Evolutionary conservation across 2,888 invertebrate species (phyloP).

Genomic region (Aquatica leii): DNA sequence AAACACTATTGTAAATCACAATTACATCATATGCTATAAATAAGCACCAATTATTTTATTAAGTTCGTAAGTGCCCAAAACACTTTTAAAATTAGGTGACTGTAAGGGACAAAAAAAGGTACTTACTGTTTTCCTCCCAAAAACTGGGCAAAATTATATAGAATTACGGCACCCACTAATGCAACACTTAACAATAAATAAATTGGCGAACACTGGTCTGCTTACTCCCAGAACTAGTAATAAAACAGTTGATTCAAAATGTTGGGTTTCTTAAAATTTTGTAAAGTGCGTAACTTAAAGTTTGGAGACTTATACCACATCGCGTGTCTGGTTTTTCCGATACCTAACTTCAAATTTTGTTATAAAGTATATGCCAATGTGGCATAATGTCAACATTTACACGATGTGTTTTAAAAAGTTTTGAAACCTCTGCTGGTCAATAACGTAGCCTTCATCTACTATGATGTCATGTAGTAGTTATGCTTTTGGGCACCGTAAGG

Average conservation of each 20-base stretch:
- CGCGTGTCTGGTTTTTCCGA: too few relatives aligned
- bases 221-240: neutral
- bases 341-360: too few relatives aligned
- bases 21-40: neutral
- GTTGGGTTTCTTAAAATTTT: neutral
- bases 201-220: neutral
- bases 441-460: neutral
- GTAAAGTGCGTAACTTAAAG: too few relatives aligned
- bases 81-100: too few relatives aligned
- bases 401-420: neutral
- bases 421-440: slow-evolving; percentile 8
- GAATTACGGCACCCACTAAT: neutral
- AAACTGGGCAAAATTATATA: neutral
- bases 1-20: neutral
- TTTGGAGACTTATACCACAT: too few relatives aligned
- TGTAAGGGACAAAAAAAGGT: neutral
- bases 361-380: too few relatives aligned
- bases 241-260: neutral
- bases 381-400: too few relatives aligned
- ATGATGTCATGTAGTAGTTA: slow-evolving; percentile 3
- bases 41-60: too few relatives aligned
- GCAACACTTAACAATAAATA: neutral
- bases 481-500: slow-evolving; percentile 2
- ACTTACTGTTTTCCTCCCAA: neutral
- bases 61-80: too few relatives aligned